A percentile compares a stretch with the other conserved stretches of the same genome.
phyloP scores from a whole-genome alignment of 2,888 invertebrate genomes.

The Gisinianus flammeolus region DNA sequence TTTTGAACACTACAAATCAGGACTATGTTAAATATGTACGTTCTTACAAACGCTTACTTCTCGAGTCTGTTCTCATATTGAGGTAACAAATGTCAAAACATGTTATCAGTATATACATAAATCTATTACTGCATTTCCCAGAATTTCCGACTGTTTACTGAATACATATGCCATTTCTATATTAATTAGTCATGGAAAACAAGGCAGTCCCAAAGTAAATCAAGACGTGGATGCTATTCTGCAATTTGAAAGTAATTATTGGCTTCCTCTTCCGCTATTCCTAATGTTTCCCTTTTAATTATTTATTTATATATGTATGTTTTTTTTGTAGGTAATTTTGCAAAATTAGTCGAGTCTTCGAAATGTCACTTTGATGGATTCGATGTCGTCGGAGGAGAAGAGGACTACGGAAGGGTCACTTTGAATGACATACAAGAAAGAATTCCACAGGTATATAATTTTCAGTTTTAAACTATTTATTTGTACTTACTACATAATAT shows the following conservation, averaged over 20 bases:
- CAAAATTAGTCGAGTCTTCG: constrained; percentile 53
- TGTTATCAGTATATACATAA: too few relatives aligned
- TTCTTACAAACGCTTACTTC: constrained; percentile 63
- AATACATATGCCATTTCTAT: too few relatives aligned
- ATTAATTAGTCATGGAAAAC: constrained; percentile 61
- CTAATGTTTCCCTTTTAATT: constrained; percentile 4
- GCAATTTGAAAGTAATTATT: constrained; percentile 61
- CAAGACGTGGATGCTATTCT: constrained; percentile 62
- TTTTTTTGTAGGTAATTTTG: constrained; percentile 61
- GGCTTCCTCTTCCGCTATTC: too few relatives aligned
- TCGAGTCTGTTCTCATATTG: constrained; percentile 62
- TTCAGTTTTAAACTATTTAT: background rate
- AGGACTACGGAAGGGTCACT: constrained; percentile 62
- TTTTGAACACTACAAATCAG: constrained; percentile 62
- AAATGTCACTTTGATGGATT: constrained; percentile 57
- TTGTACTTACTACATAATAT: background rate
- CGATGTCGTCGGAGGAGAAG: constrained; percentile 59
- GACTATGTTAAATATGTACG: constrained; percentile 61
- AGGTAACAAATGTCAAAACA: too few relatives aligned
- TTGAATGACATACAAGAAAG: constrained; percentile 61
- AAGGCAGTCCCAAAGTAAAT: constrained; percentile 59
- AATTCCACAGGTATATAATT: constrained; percentile 61
- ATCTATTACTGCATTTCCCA: too few relatives aligned
- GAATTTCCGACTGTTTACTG: too few relatives aligned
- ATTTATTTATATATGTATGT: constrained; percentile 48